These are phyloP conservation scores for Hestina assimilis DNA, from an alignment of 1,140 invertebrate species.

Conservation along the genomic window DNA sequence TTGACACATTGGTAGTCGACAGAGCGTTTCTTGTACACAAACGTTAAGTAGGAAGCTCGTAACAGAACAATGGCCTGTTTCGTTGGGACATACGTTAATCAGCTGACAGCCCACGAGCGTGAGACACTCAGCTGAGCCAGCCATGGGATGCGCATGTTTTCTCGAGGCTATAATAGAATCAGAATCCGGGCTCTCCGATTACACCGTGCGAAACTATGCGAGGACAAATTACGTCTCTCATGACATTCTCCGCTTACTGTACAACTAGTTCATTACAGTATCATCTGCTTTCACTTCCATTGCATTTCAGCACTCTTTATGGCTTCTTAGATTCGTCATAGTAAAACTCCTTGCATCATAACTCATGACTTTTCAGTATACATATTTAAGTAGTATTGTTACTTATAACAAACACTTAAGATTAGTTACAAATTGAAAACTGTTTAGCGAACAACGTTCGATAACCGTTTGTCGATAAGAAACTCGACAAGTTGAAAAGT, in stretches of 20 bases:
- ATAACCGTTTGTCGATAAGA: slow-evolving; percentile 60
- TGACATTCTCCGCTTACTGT: slow-evolving; percentile 37
- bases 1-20: not conserved
- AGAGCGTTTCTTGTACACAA: slow-evolving; percentile 4
- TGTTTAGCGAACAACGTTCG: slow-evolving; percentile 33
- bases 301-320: slow-evolving; percentile 1
- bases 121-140: slow-evolving; percentile 39
- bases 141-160: slow-evolving; percentile 34
- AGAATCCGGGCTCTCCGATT: slow-evolving; percentile 39
- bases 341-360: too few species aligned
- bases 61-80: slow-evolving; percentile 44
- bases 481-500: slow-evolving; percentile 51
- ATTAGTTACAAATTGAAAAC: slow-evolving; percentile 8
- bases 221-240: slow-evolving; percentile 39
- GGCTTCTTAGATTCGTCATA: not conserved
- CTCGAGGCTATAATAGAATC: slow-evolving; percentile 33
- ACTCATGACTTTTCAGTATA: too few species aligned
- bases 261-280: slow-evolving; percentile 28
- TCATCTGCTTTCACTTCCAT: slow-evolving; percentile 37
- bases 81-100: slow-evolving; percentile 43
- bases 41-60: slow-evolving; percentile 28
- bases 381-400: not conserved
- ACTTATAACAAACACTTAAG: slow-evolving; percentile 3
- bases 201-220: slow-evolving; percentile 70
- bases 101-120: slow-evolving; percentile 47